Percentiles rank a stretch among this genome's conserved stretches.
Conservation (phyloP, 2,113 vertebrate species). For the Butastur rufipennis region DNA sequence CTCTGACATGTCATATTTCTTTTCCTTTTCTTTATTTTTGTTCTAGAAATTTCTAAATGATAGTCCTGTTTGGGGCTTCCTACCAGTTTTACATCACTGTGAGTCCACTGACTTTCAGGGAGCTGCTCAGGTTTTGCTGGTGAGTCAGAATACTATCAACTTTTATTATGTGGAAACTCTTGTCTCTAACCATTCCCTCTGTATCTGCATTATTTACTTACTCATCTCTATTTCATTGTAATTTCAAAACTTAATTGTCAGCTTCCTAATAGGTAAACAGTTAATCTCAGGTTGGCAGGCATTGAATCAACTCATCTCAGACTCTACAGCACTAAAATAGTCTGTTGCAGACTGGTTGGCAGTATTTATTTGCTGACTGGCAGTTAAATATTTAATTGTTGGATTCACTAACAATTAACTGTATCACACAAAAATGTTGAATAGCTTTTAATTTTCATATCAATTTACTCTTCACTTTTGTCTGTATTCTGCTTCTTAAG, state of each 20-base stretch:
- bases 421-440: neutral
- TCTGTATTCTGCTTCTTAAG: neutral
- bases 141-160: neutral
- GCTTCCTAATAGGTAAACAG: constrained; percentile 25
- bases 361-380: neutral
- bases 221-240: neutral
- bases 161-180: neutral
- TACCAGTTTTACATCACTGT: neutral
- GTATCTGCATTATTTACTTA: neutral
- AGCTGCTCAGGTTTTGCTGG: neutral
- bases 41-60: neutral
- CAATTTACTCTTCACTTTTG: neutral
- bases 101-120: neutral
- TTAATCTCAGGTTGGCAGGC: constrained; percentile 13
- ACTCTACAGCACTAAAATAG: neutral
- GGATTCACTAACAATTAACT: neutral
- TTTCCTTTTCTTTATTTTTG: neutral
- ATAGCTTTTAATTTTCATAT: neutral
- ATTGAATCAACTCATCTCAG: neutral
- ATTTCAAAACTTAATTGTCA: constrained; percentile 14
- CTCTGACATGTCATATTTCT: neutral
- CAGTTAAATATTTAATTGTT: constrained; percentile 32
- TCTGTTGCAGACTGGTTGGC: neutral
- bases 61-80: neutral
- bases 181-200: neutral